Base-by-base conservation (phyloP, 2,888 invertebrate genomes). In the Chymomyza procnemis region DNA sequence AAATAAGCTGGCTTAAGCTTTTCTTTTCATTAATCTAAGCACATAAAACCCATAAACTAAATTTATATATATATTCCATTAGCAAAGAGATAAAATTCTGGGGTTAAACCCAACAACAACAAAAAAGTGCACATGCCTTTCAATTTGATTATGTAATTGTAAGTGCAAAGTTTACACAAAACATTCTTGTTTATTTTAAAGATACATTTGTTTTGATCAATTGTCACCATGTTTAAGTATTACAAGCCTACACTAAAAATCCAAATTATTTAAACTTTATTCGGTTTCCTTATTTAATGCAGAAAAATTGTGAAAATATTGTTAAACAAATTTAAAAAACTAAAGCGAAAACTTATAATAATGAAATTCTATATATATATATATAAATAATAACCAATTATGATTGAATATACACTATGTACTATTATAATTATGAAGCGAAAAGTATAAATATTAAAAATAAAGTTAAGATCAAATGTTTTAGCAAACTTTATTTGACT, bases 141-240 rank as follows among this genome's bases (percentile, higher is more conserved):
- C 61, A 14, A 72, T 70, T 70, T 56, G 62, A 66, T 76, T 75
- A 64, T 67, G 56, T 69, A 77, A 69, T 67, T 70, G 50, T 83
- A 85, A 83, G 82, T 76, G 83, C 76, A 83, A 87, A 87, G 80
- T 77, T 65, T 71, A 77, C 73, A 86, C 85, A 84, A 75, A 73
- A 86, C 85, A 84, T 82, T 86, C 85, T 81, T 66, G 52, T 79
- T 84, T 69, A 77, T 69, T 86, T 71, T 61, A 26, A 26, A 2
- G 34, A 16, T 30, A 16, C n/a, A 12, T 68, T 34, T 26, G 3
- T 48, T 61, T 21, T 66, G 59, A 69, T 48, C 58, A 70, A 67
- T 66, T 68, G 56, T 68, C n/a, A 64, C 52, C 58, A 64, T 83
- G 75, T 73, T 69, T 74, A 74, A 75, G 81, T 77, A 74, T 72